Evolutionary conservation across 2,797 vertebrate genomes (phyloP), one percentile per base, ranked within the genome.

Genomic region (Malurus leucopterus): DNA sequence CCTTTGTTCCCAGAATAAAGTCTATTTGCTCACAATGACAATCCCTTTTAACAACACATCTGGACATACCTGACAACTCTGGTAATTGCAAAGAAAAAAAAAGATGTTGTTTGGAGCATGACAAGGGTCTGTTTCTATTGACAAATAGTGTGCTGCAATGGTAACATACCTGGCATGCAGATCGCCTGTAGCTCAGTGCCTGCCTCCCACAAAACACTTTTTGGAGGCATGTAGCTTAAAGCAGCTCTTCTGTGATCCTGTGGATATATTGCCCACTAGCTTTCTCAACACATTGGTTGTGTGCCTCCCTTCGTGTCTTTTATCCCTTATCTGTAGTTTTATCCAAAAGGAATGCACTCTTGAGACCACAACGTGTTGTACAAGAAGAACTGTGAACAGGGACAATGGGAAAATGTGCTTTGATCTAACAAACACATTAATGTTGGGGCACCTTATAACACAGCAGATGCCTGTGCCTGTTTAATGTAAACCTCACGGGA

Each of bases 341-440:
- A 54, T 30, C n/a, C 30, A 58, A 76, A 71, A 71, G 23, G 9
- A 53, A 38, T 7, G 15, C 11, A 32, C 17, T 65, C 4, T 22
- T 6, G 18, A 64, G 43, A 46, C 57, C 7, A 13, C 14, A 15
- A 2, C 0, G 8, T 29, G 43, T 26, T 74, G 30, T 1, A 0
- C 44, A 51, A 63, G 46, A 78, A 13, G 5, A 34, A 53, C 24
- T 23, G 30, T 41, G 7, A 89, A 36, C 5, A 44, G 18, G 38
- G 38, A n/a, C 17, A 44, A 17, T 0, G 1, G 29, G n/a, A 43
- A 80, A 57, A 57, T 0, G 1, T 6, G 21, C 74, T 90, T n/a
- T 61, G 11, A 41, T 44, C n/a, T 9, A 30, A 50, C 5, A 6
- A 29, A 49, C 5, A 9, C 4, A 3, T 21, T 27, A 15, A 36